Base-by-base conservation (phyloP, 2,888 invertebrate genomes). In the Asteroscopus sphinx region DNA sequence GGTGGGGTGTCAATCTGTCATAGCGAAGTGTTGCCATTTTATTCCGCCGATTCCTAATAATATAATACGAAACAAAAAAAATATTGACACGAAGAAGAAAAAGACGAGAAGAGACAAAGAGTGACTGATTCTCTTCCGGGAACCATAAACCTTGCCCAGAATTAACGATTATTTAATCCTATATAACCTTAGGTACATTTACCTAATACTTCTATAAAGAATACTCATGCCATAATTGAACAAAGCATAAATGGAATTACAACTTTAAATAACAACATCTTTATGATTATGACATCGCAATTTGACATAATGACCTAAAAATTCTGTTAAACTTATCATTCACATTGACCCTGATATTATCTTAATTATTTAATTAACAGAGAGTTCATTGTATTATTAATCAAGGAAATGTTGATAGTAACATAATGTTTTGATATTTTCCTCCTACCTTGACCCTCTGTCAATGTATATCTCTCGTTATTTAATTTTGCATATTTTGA, bases 331-430 rank as follows among this genome's bases (percentile, higher is more conserved):
- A 45, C 32, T 35, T 60, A 64, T 64, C 59, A 3, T 15, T 28
- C 55, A 39, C 53, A 41, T 15, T 40, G 68, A 63, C 73, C 62
- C 46, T 63, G 73, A 65, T 47, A 56, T 57, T 62, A 49, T 60
- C 61, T 46, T 60, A 67, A 68, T 60, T 53, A 60, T 68, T 67
- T 49, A 55, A 56, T 66, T 41, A 37, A 76, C 53, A 76, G 51
- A 48, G 45, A 59, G 76, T 68, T 81, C 79, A 69, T 63, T 82
- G 78, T 82, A 60, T 63, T 48, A 46, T 48, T 61, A 56, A 76
- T 69, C 73, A 58, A 64, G 76, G 77, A 82, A 80, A 74, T 56
- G 42, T n/a, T 44, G 61, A 66, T 68, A 74, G 12, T 52, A 47
- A 36, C 16, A 35, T 54, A 64, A 65, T 66, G 33, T 41, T 59